phyloP scores from a whole-genome alignment of 2,113 vertebrate genomes.

The Mungos mungo region DNA sequence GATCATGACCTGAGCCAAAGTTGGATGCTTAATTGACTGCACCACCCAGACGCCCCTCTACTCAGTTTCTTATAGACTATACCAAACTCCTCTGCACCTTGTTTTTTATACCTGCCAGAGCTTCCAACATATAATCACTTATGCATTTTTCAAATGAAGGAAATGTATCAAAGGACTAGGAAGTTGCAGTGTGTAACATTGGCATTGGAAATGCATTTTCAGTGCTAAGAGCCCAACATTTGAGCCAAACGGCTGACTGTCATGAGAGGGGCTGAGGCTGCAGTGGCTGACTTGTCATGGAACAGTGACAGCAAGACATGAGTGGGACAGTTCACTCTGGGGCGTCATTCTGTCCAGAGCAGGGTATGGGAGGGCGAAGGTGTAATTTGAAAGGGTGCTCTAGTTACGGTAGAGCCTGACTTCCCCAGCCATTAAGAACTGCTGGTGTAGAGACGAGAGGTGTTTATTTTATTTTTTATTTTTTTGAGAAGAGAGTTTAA shows the following conservation, averaged over 20 bases:
- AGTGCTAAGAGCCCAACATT: not conserved
- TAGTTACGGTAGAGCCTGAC: not conserved
- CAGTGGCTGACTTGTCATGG: not conserved
- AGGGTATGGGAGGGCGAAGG: accelerated
- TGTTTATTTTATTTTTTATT: too few relatives aligned
- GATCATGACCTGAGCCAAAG: too few relatives aligned
- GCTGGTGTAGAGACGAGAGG: not conserved
- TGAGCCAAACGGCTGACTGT: not conserved
- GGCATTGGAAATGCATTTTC: not conserved
- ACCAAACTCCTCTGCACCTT: not conserved
- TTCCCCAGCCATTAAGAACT: not conserved
- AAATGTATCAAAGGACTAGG: not conserved
- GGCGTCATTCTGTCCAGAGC: not conserved
- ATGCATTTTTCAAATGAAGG: not conserved
- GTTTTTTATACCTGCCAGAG: not conserved
- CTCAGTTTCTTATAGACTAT: not conserved
- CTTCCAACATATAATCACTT: not conserved
- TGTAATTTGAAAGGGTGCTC: not conserved
- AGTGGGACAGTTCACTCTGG: not conserved
- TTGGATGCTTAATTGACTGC: too few relatives aligned
- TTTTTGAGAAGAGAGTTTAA: not conserved
- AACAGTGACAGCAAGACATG: not conserved
- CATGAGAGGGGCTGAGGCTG: not conserved
- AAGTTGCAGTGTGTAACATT: not conserved
- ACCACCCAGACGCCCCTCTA: too few relatives aligned